Evolutionary conservation across 23 tunicate genomes (phyloP).

Genomic region (Phallusia fumigata): DNA sequence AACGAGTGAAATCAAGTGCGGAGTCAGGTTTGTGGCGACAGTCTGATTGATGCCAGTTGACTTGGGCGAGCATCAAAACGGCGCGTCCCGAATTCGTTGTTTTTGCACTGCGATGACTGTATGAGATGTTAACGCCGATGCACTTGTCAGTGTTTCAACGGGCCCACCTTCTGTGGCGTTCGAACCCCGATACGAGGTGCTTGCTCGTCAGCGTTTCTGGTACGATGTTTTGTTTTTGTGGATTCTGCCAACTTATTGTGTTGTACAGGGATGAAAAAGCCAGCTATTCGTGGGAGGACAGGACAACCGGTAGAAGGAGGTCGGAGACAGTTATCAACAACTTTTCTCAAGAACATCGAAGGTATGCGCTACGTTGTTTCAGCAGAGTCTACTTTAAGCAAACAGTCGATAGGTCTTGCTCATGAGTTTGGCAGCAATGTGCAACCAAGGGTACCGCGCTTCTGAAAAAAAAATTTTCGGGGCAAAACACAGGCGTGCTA

Average conservation of each 20-base stretch:
- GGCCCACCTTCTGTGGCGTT: slow-evolving; percentile 6
- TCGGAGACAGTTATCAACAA: slow-evolving; percentile 29
- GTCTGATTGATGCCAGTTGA: not conserved
- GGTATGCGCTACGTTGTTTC: too few species aligned
- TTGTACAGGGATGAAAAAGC: not conserved
- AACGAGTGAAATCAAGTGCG: not conserved
- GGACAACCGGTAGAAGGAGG: slow-evolving; percentile 19
- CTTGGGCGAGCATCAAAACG: not conserved
- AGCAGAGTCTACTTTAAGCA: too few species aligned
- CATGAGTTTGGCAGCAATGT: too few species aligned
- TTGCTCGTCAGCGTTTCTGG: not conserved
- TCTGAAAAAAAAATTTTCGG: too few species aligned
- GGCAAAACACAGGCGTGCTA: too few species aligned
- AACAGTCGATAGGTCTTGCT: too few species aligned
- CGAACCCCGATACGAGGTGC: slow-evolving; percentile 4
- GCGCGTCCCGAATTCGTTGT: not conserved
- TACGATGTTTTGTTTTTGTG: not conserved
- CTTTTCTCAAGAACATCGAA: slow-evolving; percentile 7
- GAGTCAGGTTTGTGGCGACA: not conserved
- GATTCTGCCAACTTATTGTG: not conserved
- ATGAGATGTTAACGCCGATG: slow-evolving; percentile 1
- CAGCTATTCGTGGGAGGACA: not conserved
- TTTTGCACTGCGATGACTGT: not conserved
- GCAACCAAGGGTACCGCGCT: too few species aligned
- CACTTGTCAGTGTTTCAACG: not conserved